Evolutionary conservation across 2,797 vertebrate species (phyloP), one percentile per base, ranked within the genome.

Genomic region (Phrynocephalus guinanensis): DNA sequence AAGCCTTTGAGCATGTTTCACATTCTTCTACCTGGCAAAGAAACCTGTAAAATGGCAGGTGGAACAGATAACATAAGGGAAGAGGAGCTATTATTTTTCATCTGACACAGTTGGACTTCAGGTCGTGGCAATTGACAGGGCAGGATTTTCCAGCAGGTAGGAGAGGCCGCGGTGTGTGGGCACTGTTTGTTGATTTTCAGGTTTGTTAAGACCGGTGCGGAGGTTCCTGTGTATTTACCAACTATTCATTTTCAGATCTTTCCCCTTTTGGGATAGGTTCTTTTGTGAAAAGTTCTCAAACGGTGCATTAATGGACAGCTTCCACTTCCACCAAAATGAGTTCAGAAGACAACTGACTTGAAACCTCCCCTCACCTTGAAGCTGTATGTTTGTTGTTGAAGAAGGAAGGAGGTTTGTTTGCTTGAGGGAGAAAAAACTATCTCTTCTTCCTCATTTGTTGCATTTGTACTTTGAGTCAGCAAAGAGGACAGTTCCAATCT

Each of bases 11-110:
- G 20, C 85, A 88, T 85, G 82, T 85, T 84, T 44, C 81, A 70
- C 77, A 1, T 83, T 90, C 85, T 87, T 92, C 70, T 89, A 73
- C 38, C 2, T 90, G 86, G 92, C 92, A 92, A 92, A 88, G 92
- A 95, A 93, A 87, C 90, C 60, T 70, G n/a, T 86, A 85, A 82
- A 91, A 76, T 68, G 16, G 63, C 86, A 82, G 88, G 87, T 90
- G 56, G 79, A 88, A 79, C 79, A 84, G 75, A 56, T 16, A 82
- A 86, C 89, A 79, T 85, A 90, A 90, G 76, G 63, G 89, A 91
- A 68, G 90, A n/a, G 66, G 26, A 77, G 82, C 93, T 90, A 91
- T 6, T 90, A 91, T 6, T 90, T 87, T 93, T 89, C 77, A 52
- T 82, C 0, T 75, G 52, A 63, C 80, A 88, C n/a, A 26, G 44